Evolutionary conservation across 2,888 invertebrate genomes (phyloP).

Genomic region (Caenorhabditis afra): DNA sequence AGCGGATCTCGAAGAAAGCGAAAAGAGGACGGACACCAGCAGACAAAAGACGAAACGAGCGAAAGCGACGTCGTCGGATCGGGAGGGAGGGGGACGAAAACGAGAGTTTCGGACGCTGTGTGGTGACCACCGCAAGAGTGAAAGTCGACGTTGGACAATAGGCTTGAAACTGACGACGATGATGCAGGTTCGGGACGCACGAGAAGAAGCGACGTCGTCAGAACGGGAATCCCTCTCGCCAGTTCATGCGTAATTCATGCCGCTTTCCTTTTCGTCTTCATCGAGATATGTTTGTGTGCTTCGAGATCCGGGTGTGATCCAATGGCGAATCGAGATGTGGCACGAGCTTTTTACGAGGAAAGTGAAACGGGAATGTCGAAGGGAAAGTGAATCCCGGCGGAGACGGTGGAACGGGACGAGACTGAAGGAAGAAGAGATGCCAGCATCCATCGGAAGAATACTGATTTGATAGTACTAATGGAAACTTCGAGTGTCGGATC

Average conservation of each 20-base stretch:
- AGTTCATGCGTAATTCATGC: conserved; percentile 49
- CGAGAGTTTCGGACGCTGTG: conserved; percentile 56
- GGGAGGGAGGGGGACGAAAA: conserved; percentile 38
- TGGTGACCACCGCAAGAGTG: conserved; percentile 55
- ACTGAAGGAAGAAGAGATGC: too few relatives aligned
- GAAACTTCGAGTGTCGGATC: too few relatives aligned
- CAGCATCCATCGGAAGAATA: too few relatives aligned
- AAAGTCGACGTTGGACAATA: conserved; percentile 54
- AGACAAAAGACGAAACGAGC: conserved; percentile 47
- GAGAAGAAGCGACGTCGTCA: conserved; percentile 13
- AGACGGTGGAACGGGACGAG: too few relatives aligned
- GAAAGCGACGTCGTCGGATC: conserved; percentile 35
- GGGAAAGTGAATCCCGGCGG: not conserved
- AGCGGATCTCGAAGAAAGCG: conserved; percentile 56
- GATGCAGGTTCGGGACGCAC: conserved; percentile 45
- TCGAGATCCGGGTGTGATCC: conserved; percentile 48
- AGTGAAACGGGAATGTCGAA: conserved; percentile 8
- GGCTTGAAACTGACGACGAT: conserved; percentile 57
- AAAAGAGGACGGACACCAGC: conserved; percentile 39
- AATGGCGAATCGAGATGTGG: conserved; percentile 25
- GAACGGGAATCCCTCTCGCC: conserved; percentile 42
- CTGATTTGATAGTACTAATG: too few relatives aligned
- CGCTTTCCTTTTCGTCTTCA: conserved; percentile 57
- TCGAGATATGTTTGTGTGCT: conserved; percentile 48
- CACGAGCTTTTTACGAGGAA: conserved; percentile 19